These are phyloP conservation scores for Sporophila hypoxantha DNA, from an alignment of 2,113 vertebrate genomes.

Conservation along the genomic window DNA sequence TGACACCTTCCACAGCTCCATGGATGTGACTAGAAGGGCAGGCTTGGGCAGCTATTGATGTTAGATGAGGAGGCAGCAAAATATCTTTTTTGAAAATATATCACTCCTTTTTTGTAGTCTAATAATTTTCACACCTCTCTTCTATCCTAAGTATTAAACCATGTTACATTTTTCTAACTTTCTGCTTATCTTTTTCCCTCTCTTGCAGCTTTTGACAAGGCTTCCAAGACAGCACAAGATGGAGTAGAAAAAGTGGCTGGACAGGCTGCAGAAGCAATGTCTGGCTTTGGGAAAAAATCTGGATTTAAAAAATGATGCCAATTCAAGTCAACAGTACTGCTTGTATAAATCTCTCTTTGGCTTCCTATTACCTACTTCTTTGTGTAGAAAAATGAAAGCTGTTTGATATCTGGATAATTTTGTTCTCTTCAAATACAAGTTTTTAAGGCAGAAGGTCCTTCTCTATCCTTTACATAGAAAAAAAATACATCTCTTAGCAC, in stretches of 20 bases:
- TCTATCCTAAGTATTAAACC: background rate
- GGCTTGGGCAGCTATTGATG: background rate
- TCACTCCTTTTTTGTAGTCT: background rate
- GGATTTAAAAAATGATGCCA: conserved; percentile 49
- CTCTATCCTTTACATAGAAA: background rate
- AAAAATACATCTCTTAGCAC: background rate
- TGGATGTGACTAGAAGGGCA: background rate
- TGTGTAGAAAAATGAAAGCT: background rate
- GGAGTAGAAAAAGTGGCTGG: conserved; percentile 35
- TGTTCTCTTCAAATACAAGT: background rate
- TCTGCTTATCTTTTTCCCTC: background rate
- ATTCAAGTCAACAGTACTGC: background rate
- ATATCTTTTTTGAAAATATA: background rate
- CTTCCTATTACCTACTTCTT: background rate
- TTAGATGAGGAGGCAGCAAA: background rate
- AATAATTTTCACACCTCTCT: background rate
- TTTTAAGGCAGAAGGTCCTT: background rate
- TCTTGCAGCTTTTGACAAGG: conserved; percentile 51
- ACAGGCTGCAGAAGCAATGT: conserved; percentile 41
- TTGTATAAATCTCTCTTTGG: background rate
- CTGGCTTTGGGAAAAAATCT: conserved; percentile 50
- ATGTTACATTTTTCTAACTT: background rate
- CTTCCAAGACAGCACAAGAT: conserved; percentile 37
- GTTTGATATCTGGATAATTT: background rate
- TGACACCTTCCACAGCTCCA: background rate